Percentiles rank a stretch among this genome's conserved stretches.
phyloP scores from a whole-genome alignment of 2,888 invertebrate genomes.

The Drosophila melanosoma region DNA sequence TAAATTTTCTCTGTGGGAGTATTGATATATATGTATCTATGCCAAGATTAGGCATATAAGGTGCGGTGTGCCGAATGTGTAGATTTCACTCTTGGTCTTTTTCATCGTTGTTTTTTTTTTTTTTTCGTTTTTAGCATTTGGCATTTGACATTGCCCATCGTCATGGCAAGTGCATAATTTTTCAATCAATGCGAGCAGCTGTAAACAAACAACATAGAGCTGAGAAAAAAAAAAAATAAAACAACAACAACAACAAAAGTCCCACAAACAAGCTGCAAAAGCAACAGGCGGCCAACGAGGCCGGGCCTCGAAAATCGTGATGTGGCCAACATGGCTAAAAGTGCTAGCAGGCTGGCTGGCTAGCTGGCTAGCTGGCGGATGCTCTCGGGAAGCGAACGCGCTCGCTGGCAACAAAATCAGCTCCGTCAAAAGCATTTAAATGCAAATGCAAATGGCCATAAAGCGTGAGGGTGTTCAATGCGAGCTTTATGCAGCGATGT shows the following conservation, averaged over 20 bases:
- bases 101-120: constrained; percentile 23
- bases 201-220: constrained; percentile 71
- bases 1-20: constrained; percentile 1
- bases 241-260: constrained; percentile 19
- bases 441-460: constrained; percentile 78
- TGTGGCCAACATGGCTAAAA: constrained; percentile 52
- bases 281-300: constrained; percentile 51
- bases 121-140: constrained; percentile 48
- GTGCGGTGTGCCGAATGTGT: constrained; percentile 51
- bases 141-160: constrained; percentile 78
- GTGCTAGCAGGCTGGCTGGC: neutral
- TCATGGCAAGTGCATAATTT: constrained; percentile 80
- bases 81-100: constrained; percentile 45
- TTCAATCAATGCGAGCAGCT: constrained; percentile 80
- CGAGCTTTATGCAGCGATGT: constrained; percentile 79
- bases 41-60: constrained; percentile 61
- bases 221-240: constrained; percentile 22
- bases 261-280: constrained; percentile 13
- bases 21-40: constrained; percentile 46
- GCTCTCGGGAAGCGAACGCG: constrained; percentile 51
- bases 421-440: constrained; percentile 73
- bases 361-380: constrained; percentile 24
- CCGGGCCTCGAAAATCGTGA: constrained; percentile 46
- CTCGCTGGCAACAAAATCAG: constrained; percentile 29
- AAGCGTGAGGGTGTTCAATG: constrained; percentile 79